These are phyloP conservation scores for Latrodectus elegans DNA, from an alignment of 2,888 invertebrate species.

Conservation along the genomic window DNA sequence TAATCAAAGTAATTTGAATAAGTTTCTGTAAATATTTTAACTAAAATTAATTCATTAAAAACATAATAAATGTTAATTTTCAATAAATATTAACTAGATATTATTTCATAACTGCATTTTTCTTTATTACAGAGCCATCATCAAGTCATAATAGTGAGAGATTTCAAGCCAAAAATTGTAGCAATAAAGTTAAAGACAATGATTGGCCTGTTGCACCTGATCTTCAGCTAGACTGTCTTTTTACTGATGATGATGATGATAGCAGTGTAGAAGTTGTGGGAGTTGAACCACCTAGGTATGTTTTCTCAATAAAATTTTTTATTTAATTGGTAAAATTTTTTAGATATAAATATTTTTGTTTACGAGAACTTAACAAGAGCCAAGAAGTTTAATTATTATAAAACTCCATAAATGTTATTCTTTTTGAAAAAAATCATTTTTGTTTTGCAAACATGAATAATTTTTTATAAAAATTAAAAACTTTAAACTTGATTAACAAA, in stretches of 20 bases:
- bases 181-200: slow-evolving; percentile 58
- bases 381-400: too few relatives aligned
- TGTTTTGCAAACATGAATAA: too few relatives aligned
- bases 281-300: slow-evolving; percentile 60
- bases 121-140: slow-evolving; percentile 39
- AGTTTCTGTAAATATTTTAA: too few relatives aligned
- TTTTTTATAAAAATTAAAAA: too few relatives aligned
- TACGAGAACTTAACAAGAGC: too few relatives aligned
- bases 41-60: too few relatives aligned
- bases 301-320: neutral
- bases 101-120: neutral
- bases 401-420: too few relatives aligned
- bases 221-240: slow-evolving; percentile 84
- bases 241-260: slow-evolving; percentile 76
- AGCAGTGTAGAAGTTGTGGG: slow-evolving; percentile 76
- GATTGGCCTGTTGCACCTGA: slow-evolving; percentile 81
- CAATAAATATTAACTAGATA: neutral
- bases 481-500: too few relatives aligned
- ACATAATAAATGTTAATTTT: neutral
- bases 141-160: slow-evolving; percentile 60
- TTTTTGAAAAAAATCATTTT: too few relatives aligned
- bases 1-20: too few relatives aligned
- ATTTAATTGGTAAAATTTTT: too few relatives aligned
- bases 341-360: too few relatives aligned
- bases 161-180: slow-evolving; percentile 64